Evolutionary conservation across 2,888 invertebrate species (phyloP).

Genomic region (Drosophila glabriapex): DNA sequence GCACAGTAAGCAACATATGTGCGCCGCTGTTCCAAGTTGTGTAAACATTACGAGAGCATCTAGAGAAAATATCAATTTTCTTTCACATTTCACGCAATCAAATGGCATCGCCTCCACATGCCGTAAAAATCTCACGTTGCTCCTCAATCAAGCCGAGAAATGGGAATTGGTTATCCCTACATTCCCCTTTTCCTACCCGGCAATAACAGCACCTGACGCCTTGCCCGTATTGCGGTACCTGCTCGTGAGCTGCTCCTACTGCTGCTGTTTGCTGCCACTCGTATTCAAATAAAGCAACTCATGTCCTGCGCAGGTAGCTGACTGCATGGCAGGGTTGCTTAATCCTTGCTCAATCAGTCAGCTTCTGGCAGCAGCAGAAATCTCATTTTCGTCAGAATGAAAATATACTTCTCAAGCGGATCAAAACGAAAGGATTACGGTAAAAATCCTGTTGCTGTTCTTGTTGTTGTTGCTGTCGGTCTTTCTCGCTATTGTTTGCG

Average conservation of each 20-base stretch:
- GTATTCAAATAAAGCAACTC: constrained; percentile 76
- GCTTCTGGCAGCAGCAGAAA: constrained; percentile 46
- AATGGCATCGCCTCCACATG: constrained; percentile 52
- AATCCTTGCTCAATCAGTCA: constrained; percentile 73
- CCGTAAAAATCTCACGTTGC: constrained; percentile 53
- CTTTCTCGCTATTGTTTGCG: constrained; percentile 25
- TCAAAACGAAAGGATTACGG: constrained; percentile 81
- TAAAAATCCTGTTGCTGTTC: constrained; percentile 64
- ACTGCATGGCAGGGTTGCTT: constrained; percentile 35
- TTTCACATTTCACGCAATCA: constrained; percentile 70
- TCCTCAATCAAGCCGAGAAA: constrained; percentile 44
- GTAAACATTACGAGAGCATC: constrained; percentile 32
- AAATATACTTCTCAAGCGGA: constrained; percentile 79
- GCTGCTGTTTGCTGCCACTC: constrained; percentile 30
- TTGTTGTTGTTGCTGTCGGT: constrained; percentile 39
- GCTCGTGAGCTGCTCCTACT: constrained; percentile 20
- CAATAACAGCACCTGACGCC: constrained; percentile 60
- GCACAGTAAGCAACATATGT: constrained; percentile 59
- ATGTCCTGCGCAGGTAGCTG: constrained; percentile 56
- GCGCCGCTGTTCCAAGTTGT: constrained; percentile 20
- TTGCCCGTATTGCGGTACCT: constrained; percentile 43
- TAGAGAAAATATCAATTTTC: constrained; percentile 59
- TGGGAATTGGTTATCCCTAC: constrained; percentile 30
- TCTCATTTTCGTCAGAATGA: constrained; percentile 77
- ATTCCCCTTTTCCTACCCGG: constrained; percentile 26